A percentile compares a stretch with the other conserved stretches of the same genome.
phyloP scores from a whole-genome alignment of 2,797 vertebrate genomes.

The Chloroceryle inda region DNA sequence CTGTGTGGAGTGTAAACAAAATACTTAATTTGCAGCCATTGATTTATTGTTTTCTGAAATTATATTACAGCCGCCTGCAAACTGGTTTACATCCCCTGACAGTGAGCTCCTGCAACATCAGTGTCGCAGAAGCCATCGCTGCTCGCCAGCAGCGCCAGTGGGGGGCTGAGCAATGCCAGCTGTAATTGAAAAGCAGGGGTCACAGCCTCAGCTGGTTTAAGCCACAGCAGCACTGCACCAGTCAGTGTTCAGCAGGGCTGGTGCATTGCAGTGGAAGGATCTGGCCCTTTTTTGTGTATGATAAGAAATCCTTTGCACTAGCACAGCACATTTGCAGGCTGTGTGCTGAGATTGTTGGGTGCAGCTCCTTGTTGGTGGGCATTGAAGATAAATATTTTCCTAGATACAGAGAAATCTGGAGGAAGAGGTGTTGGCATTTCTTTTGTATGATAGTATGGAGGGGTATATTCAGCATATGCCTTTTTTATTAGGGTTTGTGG shows the following conservation, averaged over 20 bases:
- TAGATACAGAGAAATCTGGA: neutral
- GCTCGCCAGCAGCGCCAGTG: neutral
- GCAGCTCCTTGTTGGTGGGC: neutral
- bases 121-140: neutral
- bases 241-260: accelerated
- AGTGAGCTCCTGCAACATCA: accelerated
- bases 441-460: neutral
- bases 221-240: neutral
- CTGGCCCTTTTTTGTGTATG: accelerated
- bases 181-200: neutral
- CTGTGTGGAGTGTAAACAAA: constrained; percentile 1
- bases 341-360: neutral
- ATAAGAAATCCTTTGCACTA: neutral
- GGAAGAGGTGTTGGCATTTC: neutral
- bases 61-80: constrained; percentile 13
- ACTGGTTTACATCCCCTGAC: neutral
- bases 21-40: constrained; percentile 20
- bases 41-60: constrained; percentile 44
- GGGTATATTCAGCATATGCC: neutral
- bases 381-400: neutral
- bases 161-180: neutral
- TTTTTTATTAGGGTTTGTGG: neutral
- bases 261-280: neutral
- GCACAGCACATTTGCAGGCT: accelerated
- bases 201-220: neutral